Evolutionary conservation across 2,888 invertebrate genomes (phyloP).

Genomic region (Bhutanitis thaidina): DNA sequence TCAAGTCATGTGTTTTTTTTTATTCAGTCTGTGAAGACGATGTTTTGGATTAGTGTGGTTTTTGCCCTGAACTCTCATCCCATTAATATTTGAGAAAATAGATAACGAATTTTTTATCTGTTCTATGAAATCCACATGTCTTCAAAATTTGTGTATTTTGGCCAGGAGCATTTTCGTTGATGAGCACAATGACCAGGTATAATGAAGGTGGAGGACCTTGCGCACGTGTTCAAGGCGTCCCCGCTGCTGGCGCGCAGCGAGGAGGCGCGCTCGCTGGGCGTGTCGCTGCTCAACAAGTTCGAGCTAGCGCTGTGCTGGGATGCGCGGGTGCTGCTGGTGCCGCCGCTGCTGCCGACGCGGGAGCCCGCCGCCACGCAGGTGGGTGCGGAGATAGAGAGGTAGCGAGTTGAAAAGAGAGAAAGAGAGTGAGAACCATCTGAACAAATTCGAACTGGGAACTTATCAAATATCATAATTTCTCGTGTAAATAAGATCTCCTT

Average conservation of each 20-base stretch:
- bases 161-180: too few species aligned
- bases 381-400: background rate
- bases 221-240: constrained; percentile 95
- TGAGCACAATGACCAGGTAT: constrained; percentile 74
- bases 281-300: constrained; percentile 96
- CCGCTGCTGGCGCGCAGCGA: constrained; percentile 82
- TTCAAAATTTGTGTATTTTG: too few species aligned
- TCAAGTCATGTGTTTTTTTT: too few species aligned
- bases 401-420: background rate
- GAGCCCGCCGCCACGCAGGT: constrained; percentile 9
- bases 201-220: constrained; percentile 95
- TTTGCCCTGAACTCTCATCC: too few species aligned
- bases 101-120: too few species aligned
- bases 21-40: too few species aligned
- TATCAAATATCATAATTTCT: too few species aligned
- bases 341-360: constrained; percentile 87
- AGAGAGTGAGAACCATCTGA: background rate
- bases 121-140: too few species aligned
- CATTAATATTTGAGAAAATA: too few species aligned
- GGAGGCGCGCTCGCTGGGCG: constrained; percentile 88
- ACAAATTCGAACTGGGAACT: too few species aligned
- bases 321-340: constrained; percentile 93
- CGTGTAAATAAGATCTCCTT: too few species aligned
- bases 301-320: constrained; percentile 99
- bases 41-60: too few species aligned